Evolutionary conservation across 2,113 vertebrate species (phyloP).

Genomic region (Cyprinus carpio): DNA sequence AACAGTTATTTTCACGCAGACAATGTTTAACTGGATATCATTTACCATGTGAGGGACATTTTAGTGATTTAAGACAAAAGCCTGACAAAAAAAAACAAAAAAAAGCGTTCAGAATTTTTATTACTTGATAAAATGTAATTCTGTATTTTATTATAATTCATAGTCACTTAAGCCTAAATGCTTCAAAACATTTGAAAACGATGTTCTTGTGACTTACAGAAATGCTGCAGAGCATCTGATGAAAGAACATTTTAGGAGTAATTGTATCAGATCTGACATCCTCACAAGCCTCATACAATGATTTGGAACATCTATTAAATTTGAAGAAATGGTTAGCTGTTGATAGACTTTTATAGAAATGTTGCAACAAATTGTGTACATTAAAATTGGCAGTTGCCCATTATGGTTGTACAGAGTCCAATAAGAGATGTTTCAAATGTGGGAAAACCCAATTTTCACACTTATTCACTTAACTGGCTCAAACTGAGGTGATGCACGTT

Average conservation of each 20-base stretch:
- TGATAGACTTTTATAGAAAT: background rate
- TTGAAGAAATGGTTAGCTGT: background rate
- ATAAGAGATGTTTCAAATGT: background rate
- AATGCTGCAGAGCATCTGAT: background rate
- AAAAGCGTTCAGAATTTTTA: background rate
- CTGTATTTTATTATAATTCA: background rate
- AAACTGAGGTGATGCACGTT: background rate
- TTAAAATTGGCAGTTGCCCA: background rate
- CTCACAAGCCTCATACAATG: background rate
- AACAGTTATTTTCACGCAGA: background rate
- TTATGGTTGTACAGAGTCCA: background rate
- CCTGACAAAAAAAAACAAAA: no score
- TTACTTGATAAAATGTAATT: background rate
- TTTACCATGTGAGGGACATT: background rate
- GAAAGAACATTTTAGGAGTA: background rate
- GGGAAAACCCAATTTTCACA: background rate
- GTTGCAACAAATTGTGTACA: background rate
- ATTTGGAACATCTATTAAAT: background rate
- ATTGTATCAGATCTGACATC: slow-evolving; percentile 15
- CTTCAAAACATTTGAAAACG: background rate
- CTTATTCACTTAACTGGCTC: background rate
- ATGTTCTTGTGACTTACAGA: background rate
- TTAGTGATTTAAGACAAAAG: background rate
- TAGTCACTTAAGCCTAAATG: background rate
- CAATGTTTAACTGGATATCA: background rate